A percentile compares a stretch with the other conserved stretches of the same genome.
These are phyloP conservation scores for Cylloceria caligata DNA, from an alignment of 2,888 invertebrate genomes.

Conservation along the genomic window DNA sequence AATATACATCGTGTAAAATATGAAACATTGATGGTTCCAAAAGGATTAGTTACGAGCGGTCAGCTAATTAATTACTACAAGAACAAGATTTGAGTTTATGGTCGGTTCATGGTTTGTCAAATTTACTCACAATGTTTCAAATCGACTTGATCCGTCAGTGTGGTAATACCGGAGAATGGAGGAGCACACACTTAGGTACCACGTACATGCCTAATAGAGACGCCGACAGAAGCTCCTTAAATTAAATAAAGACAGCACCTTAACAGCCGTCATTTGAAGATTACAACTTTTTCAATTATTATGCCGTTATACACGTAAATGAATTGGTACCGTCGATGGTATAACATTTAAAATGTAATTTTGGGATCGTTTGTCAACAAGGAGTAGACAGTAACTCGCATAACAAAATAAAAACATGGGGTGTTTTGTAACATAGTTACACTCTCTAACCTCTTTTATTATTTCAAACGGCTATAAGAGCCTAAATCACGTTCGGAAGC, in stretches of 20 bases:
- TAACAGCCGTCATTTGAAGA: conserved; percentile 81
- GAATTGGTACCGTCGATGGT: too few relatives aligned
- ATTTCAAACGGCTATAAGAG: background rate
- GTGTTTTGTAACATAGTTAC: too few relatives aligned
- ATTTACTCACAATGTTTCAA: conserved; percentile 83
- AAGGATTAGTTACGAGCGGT: conserved; percentile 64
- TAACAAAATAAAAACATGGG: too few relatives aligned
- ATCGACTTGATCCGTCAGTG: conserved; percentile 83
- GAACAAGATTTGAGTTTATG: conserved; percentile 63
- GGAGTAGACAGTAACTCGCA: too few relatives aligned
- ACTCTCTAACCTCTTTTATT: background rate
- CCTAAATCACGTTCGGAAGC: too few relatives aligned
- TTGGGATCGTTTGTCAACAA: background rate
- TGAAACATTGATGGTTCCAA: conserved; percentile 60
- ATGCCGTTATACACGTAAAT: too few relatives aligned
- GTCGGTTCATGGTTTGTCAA: conserved; percentile 76
- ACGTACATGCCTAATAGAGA: conserved; percentile 84
- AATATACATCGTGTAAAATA: conserved; percentile 55
- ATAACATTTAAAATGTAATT: too few relatives aligned
- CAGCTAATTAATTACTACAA: conserved; percentile 50
- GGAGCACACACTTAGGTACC: conserved; percentile 83
- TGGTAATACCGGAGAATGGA: conserved; percentile 83
- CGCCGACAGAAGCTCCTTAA: conserved; percentile 84
- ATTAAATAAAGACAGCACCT: conserved; percentile 84
- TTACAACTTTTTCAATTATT: conserved; percentile 41